Conservation (phyloP, 2,113 vertebrate species). For the Diphyllodes magnificus region DNA sequence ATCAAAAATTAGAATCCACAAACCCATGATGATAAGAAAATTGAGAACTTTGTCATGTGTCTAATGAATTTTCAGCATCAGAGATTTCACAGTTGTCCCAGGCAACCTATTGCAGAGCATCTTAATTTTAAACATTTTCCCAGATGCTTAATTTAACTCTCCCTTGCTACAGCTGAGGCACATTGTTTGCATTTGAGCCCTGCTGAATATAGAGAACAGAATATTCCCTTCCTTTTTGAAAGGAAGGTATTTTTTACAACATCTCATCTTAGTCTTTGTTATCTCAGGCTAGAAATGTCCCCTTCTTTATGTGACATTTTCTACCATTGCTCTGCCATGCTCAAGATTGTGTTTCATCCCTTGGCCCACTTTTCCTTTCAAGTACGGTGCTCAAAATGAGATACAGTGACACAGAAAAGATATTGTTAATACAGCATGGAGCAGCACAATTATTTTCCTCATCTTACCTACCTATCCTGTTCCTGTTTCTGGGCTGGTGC, state of each 20-base stretch:
- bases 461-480: not conserved
- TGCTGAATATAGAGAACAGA: not conserved
- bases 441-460: not conserved
- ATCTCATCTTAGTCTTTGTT: not conserved
- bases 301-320: not conserved
- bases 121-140: not conserved
- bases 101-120: not conserved
- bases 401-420: not conserved
- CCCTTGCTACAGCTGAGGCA: not conserved
- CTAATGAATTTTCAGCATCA: not conserved
- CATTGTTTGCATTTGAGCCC: not conserved
- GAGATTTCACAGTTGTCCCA: not conserved
- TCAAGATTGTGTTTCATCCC: not conserved
- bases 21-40: not conserved
- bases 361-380: not conserved
- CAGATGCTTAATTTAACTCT: not conserved
- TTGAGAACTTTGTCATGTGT: not conserved
- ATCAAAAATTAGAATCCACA: not conserved
- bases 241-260: not conserved
- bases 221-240: not conserved
- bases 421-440: not conserved
- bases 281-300: not conserved
- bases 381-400: not conserved
- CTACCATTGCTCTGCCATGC: not conserved
- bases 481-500: not conserved